These are phyloP conservation scores for Cettia cetti DNA, from an alignment of 2,113 vertebrate genomes.

Conservation along the genomic window DNA sequence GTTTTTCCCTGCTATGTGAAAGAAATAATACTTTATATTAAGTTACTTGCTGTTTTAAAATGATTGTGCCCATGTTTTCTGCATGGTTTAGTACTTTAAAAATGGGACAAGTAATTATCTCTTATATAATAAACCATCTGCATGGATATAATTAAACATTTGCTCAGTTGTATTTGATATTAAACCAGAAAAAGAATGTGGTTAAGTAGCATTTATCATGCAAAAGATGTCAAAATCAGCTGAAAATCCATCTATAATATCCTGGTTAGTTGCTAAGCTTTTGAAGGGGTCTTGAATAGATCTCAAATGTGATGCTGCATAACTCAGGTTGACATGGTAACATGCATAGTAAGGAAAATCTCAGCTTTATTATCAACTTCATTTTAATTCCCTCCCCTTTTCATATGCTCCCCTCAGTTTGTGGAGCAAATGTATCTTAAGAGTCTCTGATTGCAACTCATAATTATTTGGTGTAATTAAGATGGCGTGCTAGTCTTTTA, in stretches of 20 bases:
- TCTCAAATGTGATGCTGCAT: slow-evolving; percentile 49
- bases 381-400: slow-evolving; percentile 41
- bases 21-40: slow-evolving; percentile 19
- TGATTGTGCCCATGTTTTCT: slow-evolving; percentile 27
- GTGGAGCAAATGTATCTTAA: slow-evolving; percentile 30
- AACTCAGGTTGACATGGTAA: slow-evolving; percentile 67
- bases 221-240: slow-evolving; percentile 59
- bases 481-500: neutral
- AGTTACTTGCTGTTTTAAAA: slow-evolving; percentile 13
- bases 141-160: slow-evolving; percentile 65
- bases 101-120: slow-evolving; percentile 59
- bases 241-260: slow-evolving; percentile 41
- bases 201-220: slow-evolving; percentile 50
- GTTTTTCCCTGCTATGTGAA: neutral
- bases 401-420: neutral
- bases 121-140: slow-evolving; percentile 72
- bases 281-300: slow-evolving; percentile 53
- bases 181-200: slow-evolving; percentile 51
- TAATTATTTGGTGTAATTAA: slow-evolving; percentile 30
- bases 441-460: slow-evolving; percentile 12
- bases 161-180: slow-evolving; percentile 39
- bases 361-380: slow-evolving; percentile 52
- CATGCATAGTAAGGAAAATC: slow-evolving; percentile 48
- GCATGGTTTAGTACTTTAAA: slow-evolving; percentile 41
- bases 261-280: slow-evolving; percentile 53